phyloP scores from a whole-genome alignment of 2,797 vertebrate species.

The Ctenopoma kingsleyae region DNA sequence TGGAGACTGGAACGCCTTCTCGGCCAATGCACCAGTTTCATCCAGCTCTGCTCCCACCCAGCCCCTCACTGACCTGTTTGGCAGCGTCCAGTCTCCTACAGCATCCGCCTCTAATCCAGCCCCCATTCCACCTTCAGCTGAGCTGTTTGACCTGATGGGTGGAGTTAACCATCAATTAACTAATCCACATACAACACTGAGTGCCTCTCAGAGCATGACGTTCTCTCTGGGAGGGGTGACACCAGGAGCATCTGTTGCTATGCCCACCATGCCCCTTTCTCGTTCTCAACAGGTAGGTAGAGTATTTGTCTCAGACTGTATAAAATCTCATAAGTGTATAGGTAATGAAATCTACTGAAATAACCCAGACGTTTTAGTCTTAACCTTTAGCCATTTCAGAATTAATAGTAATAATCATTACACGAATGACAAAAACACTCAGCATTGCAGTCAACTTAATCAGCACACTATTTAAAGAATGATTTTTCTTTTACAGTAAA shows the following conservation, averaged over 20 bases:
- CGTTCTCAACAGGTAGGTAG: constrained; percentile 77
- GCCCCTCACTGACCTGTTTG: constrained; percentile 84
- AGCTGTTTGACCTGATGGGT: constrained; percentile 95
- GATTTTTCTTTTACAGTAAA: no score
- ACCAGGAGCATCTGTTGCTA: constrained; percentile 61
- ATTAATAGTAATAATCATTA: no score
- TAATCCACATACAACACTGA: constrained; percentile 87
- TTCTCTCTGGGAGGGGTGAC: constrained; percentile 89
- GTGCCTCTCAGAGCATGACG: constrained; percentile 94
- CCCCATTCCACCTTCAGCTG: constrained; percentile 85
- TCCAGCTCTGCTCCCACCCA: constrained; percentile 69
- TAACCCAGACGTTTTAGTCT: not conserved
- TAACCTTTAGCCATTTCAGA: no score
- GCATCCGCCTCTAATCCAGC: constrained; percentile 63
- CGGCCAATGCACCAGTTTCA: constrained; percentile 80
- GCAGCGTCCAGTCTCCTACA: constrained; percentile 76
- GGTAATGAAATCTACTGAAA: constrained; percentile 2
- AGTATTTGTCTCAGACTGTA: not conserved
- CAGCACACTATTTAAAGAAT: no score
- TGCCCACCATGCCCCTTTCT: constrained; percentile 72
- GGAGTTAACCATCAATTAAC: constrained; percentile 79
- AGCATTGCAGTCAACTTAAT: no score
- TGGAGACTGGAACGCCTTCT: constrained; percentile 96
- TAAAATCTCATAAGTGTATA: not conserved
- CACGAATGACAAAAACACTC: no score